phyloP scores from a whole-genome alignment of 2,888 invertebrate species.

The Cordilura impudica region DNA sequence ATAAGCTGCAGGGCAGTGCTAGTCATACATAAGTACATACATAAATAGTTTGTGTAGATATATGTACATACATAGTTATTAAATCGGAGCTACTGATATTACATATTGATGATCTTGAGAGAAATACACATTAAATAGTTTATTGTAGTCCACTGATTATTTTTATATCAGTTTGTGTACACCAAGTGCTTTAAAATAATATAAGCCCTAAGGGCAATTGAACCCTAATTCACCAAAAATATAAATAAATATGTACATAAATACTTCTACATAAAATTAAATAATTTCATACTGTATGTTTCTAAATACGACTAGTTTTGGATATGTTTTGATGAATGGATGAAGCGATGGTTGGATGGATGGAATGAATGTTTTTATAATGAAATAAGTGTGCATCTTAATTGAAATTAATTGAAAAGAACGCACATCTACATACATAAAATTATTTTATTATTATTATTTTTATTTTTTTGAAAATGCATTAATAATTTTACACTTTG shows the following conservation, averaged over 20 bases:
- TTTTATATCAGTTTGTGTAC: background rate
- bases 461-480: conserved; percentile 22
- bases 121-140: no score
- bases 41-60: no score
- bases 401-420: conserved; percentile 62
- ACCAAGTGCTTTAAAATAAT: conserved; percentile 3
- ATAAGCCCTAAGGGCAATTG: conserved; percentile 4
- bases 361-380: background rate
- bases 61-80: no score
- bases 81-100: no score
- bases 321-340: background rate
- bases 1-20: no score
- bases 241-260: background rate
- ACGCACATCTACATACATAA: conserved; percentile 8
- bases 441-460: background rate
- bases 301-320: background rate
- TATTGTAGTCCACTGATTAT: no score
- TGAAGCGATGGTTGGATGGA: conserved; percentile 3
- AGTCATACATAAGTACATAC: no score
- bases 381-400: conserved; percentile 38
- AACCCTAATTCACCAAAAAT: background rate
- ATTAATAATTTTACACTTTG: conserved; percentile 39
- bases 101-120: no score
- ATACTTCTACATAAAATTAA: background rate
- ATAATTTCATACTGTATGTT: background rate